Base-by-base conservation (phyloP, 1,140 invertebrate genomes). In the Drosophila repleta region DNA sequence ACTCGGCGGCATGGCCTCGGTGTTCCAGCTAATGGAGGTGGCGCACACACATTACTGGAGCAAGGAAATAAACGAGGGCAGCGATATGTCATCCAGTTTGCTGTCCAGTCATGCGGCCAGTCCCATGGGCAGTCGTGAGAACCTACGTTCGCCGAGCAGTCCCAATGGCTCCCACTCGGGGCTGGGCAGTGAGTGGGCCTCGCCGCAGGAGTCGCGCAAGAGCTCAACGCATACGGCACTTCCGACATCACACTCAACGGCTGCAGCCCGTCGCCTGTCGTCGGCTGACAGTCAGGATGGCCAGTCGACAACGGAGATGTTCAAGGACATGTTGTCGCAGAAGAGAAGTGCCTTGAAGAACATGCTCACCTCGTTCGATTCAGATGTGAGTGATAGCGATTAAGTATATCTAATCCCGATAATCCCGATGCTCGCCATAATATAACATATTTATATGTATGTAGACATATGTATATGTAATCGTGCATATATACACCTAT, bases 1-100 rank as follows among this genome's bases (percentile, higher is more conserved):
- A 0, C 93, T 98, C 0, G 98, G 98, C 56, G 99, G 99, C 20
- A 98, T 99, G 96, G 98, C 98, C 0, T 99, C 97, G 3, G 97
- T 98, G 11, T 98, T 98, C 92, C 98, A 99, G 92, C 93, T 99
- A 48, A 95, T 99, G 71, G 98, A 99, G 94, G 98, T 99, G 90
- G 97, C 98, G 2, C 98, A 99, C 92, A 99, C 98, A 0, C 98
- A 99, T 92, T 99, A 97, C 91, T 99, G 98, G 98, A 96, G 96
- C 52, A 97, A 97, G 90, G 98, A 99, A 88, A 90, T 96, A 1
- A 93, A 93, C 11, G 94, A 97, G 45, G 93, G 93, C 20, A 92
- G 92, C n/a, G 93, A 93, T 35, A 92, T 93, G 69, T 91, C 91
- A 18, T 85, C 91, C 15, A 92, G 90, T 32, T 57, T 92, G 32